These are phyloP conservation scores for Sebastes dallii DNA, from an alignment of 2,797 vertebrate species.

Conservation along the genomic window DNA sequence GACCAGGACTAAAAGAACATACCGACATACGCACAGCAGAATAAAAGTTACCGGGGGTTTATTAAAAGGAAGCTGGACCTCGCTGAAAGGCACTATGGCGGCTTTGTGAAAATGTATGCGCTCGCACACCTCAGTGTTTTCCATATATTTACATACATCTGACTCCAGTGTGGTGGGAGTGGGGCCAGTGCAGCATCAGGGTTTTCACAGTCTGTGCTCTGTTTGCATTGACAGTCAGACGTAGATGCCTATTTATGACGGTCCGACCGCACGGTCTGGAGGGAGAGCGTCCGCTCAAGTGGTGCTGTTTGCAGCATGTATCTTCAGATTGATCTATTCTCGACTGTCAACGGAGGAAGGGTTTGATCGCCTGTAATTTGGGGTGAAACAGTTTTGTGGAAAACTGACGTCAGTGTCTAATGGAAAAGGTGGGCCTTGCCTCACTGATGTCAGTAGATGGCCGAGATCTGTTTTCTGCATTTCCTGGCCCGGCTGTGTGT, in stretches of 20 bases:
- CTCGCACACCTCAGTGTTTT: slow-evolving; percentile 52
- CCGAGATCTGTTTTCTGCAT: slow-evolving; percentile 74
- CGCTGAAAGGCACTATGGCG: neutral
- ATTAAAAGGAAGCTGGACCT: neutral
- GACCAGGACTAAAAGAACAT: neutral
- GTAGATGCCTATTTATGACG: neutral
- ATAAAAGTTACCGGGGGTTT: neutral
- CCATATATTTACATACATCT: slow-evolving; percentile 60
- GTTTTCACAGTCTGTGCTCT: neutral
- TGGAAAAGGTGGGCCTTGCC: slow-evolving; percentile 56
- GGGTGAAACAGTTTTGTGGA: slow-evolving; percentile 57
- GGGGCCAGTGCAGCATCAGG: slow-evolving; percentile 8
- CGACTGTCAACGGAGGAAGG: slow-evolving; percentile 35
- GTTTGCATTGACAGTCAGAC: neutral
- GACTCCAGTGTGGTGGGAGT: neutral
- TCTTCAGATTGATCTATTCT: slow-evolving; percentile 28
- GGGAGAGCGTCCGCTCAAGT: neutral
- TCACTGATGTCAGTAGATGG: slow-evolving; percentile 58
- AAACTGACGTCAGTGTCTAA: slow-evolving; percentile 68
- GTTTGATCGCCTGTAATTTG: slow-evolving; percentile 59
- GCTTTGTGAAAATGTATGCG: slow-evolving; percentile 49
- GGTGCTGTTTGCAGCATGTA: neutral
- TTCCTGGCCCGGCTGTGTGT: slow-evolving; percentile 38
- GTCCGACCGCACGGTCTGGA: neutral
- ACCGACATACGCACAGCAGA: neutral